Evolutionary conservation across 2,113 vertebrate genomes (phyloP).

Genomic region (Daubentonia madagascariensis): DNA sequence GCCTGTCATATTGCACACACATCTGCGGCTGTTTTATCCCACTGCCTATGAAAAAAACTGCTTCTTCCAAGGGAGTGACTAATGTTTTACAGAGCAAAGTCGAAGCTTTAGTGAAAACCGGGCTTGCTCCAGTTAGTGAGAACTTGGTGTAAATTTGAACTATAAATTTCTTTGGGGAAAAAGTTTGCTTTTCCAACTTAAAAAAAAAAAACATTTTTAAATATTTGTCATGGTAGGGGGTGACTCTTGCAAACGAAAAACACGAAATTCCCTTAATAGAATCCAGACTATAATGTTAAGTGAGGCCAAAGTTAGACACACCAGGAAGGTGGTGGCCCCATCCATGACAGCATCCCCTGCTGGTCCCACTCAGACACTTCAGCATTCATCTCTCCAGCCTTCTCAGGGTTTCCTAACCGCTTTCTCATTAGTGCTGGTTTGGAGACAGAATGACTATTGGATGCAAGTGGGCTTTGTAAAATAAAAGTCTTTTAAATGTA

Average conservation of each 20-base stretch:
- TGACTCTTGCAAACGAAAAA: constrained; percentile 83
- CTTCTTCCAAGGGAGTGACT: constrained; percentile 86
- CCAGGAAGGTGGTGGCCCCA: constrained; percentile 80
- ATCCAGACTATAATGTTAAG: constrained; percentile 82
- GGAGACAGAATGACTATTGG: not conserved
- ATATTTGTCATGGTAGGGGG: constrained; percentile 86
- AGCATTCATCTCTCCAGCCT: constrained; percentile 39
- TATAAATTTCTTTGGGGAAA: constrained; percentile 87
- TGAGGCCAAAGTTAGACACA: constrained; percentile 83
- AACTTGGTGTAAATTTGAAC: constrained; percentile 88
- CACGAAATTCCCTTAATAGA: constrained; percentile 84
- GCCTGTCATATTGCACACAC: constrained; percentile 76
- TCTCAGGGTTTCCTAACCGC: constrained; percentile 55
- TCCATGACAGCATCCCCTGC: constrained; percentile 81
- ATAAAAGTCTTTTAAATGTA: not conserved
- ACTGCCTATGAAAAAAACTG: constrained; percentile 81
- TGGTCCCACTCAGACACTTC: constrained; percentile 78
- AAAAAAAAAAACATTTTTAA: constrained; percentile 78
- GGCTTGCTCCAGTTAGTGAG: constrained; percentile 83
- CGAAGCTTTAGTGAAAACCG: constrained; percentile 80
- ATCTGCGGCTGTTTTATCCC: constrained; percentile 84
- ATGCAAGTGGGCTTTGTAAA: not conserved
- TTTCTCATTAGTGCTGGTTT: not conserved
- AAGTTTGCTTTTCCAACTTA: constrained; percentile 83
- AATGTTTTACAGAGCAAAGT: constrained; percentile 84